Evolutionary conservation across 2,797 vertebrate genomes (phyloP), one percentile per base, ranked within the genome.

Genomic region (Siniperca undulata): DNA sequence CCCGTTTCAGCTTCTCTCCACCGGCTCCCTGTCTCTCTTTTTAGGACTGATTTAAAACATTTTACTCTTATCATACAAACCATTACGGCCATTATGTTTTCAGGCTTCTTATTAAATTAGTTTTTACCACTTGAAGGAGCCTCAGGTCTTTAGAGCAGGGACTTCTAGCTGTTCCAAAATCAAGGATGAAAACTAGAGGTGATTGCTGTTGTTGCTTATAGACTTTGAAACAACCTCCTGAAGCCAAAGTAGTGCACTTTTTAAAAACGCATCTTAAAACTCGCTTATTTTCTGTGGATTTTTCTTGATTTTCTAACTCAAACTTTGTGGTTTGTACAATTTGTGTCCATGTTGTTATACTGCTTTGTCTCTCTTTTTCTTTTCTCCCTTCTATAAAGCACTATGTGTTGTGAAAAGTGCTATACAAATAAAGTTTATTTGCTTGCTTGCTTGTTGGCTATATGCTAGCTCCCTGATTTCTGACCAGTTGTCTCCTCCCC

Each of bases 401-500:
- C 24, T 52, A 36, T 38, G 1, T 68, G 24, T 40, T 70, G 10
- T 27, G 7, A 5, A 24, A 65, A 40, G 1, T 30, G 8, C 4
- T 10, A 12, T 9, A 44, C n/a, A 12, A 38, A 34, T 48, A 10
- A 19, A 20, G 5, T 12, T 30, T 30, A 30, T 30, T 30, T 30
- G 30, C 30, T 50, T 40, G 11, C 40, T 34, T 42, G 2, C 22
- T 70, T 59, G 40, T 61, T 66, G 16, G 58, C 27, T 52, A 1
- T 4, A 55, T 22, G 30, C 30, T 30, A 30, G 19, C 20, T 58
- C 2, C n/a, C 42, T 44, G 27, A 50, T 76, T 30, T 36, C 34
- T 82, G 22, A 83, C 62, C 40, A 2, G 5, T 58, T 60, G 14
- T 87, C 17, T 74, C 36, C 0, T 70, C 59, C n/a, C 48, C 5